Evolutionary conservation across 2,113 vertebrate genomes (phyloP), one percentile per base, ranked within the genome.

Genomic region (Mesitornis unicolor): DNA sequence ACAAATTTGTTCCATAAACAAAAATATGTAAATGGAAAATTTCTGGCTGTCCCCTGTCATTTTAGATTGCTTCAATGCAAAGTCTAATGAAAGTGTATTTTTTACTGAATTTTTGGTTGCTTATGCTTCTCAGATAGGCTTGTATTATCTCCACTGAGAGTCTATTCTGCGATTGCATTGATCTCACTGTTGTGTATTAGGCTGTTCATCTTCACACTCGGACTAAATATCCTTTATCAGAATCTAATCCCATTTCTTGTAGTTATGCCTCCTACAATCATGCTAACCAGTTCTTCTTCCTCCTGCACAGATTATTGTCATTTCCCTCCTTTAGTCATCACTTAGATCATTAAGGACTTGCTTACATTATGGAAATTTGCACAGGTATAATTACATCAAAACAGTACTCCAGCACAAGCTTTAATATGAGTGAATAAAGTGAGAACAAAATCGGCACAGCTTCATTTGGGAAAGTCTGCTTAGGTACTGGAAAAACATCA

Each of bases 311-410:
- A 83, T 85, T 93, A 87, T 71, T 94, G 88, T 81, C 33, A 8
- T 93, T 93, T 90, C 76, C 36, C 60, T 87, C 50, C 59, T 91
- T 87, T 91, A 93, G 48, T 89, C 63, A 79, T 92, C n/a, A 71
- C 19, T 92, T 87, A 89, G 73, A 84, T 80, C 33, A 2, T 84
- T 90, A 95, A 91, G 33, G 82, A 87, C 85, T 94, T 92, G 67
- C 89, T 90, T 93, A 88, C 51, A 71, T 93, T 94, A 94, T 74
- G 71, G 75, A 96, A 90, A 95, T 88, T 86, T 86, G 47, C 51
- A 71, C 47, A 77, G 63, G 50, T 70, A 40, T 90, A 95, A 93
- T 93, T 95, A 64, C 68, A 93, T 81, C 60, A 84, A 96, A 95
- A 92, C 56, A 86, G 64, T 86, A 43, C 69, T 86, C 64, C 47